These are phyloP conservation scores for Probaryconus sp. DNA, from an alignment of 1,140 invertebrate species.

Conservation along the genomic window DNA sequence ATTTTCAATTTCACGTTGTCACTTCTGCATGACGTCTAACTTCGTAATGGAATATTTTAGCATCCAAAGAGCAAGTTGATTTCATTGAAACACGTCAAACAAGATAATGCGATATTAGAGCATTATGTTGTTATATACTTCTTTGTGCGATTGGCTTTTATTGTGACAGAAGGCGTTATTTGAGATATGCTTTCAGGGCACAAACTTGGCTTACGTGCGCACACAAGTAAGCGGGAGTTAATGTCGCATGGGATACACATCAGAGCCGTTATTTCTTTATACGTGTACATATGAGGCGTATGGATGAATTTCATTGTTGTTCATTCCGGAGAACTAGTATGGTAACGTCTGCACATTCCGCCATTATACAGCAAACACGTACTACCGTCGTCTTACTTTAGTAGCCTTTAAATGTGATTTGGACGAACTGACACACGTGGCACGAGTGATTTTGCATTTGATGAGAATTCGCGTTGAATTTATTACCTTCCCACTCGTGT, in stretches of 20 bases:
- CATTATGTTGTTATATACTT: constrained; percentile 9
- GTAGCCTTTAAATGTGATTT: neutral
- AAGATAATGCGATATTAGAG: constrained; percentile 14
- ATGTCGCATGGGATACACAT: constrained; percentile 35
- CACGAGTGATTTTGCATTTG: too few species aligned
- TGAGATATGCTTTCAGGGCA: constrained; percentile 29
- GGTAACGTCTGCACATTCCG: neutral
- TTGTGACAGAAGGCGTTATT: constrained; percentile 41
- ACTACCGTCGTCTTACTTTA: neutral
- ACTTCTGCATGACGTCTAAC: constrained; percentile 12
- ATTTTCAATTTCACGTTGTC: constrained; percentile 13
- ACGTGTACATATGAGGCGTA: constrained; percentile 16
- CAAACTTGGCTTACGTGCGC: constrained; percentile 16
- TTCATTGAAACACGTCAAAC: constrained; percentile 21
- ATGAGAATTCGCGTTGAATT: too few species aligned
- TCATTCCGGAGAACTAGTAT: constrained; percentile 6
- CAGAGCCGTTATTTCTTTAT: constrained; percentile 44
- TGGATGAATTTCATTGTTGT: constrained; percentile 42
- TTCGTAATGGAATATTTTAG: constrained; percentile 18
- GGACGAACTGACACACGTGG: too few species aligned
- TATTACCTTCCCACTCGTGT: too few species aligned
- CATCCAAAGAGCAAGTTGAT: constrained; percentile 6
- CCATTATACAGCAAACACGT: constrained; percentile 6
- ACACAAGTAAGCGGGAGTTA: constrained; percentile 23
- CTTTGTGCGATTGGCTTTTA: constrained; percentile 34